Base-by-base conservation (phyloP, 2,888 invertebrate species). In the Brachypalpus laphriformis region DNA sequence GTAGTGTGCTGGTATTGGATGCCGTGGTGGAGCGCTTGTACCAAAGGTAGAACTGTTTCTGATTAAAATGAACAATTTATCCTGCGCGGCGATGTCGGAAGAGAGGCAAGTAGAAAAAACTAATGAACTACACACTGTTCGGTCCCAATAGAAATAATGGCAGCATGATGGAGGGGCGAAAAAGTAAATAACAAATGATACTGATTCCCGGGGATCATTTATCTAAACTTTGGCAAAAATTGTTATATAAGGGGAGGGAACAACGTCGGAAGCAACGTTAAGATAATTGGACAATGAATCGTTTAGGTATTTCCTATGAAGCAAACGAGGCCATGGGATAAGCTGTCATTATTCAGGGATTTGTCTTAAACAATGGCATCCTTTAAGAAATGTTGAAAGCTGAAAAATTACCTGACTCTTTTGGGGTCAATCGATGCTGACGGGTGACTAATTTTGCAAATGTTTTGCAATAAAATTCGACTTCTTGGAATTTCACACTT, bases 11-110 rank as follows among this genome's bases (percentile, higher is more conserved):
- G 45, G 8, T 28, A 1, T 8, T 28, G 9, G n/a, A 22, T 18
- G 16, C 2, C 42, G 4, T 25, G 16, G 28, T 11, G 8, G 11
- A 9, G n/a, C n/a, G n/a, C n/a, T 2, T 42, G 8, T 61, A 3
- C 31, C 11, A 47, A 66, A 66, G 49, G 57, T 47, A 31, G 20
- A 56, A 63, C 54, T 28, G 8, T 49, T 72, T 51, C 61, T 63
- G 61, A 61, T 74, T 42, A 74, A 65, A 74, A 40, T 8, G 45
- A 56, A 65, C 74, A 54, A 63, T 63, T 63, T 54, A 54, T 63
- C 42, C 22, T 18, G 18, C 7, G 28, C n/a, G 8, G 25, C 6
- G 6, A n/a, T n/a, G n/a, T n/a, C n/a, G n/a, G n/a, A n/a, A 7
- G 8, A 28, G 8, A n/a, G 7, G 3, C 8, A 16, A 9, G 65